A percentile compares a stretch with the other conserved stretches of the same genome.
These are phyloP conservation scores for Pemphigus obesinymphae DNA, from an alignment of 1,140 invertebrate genomes.

Conservation along the genomic window DNA sequence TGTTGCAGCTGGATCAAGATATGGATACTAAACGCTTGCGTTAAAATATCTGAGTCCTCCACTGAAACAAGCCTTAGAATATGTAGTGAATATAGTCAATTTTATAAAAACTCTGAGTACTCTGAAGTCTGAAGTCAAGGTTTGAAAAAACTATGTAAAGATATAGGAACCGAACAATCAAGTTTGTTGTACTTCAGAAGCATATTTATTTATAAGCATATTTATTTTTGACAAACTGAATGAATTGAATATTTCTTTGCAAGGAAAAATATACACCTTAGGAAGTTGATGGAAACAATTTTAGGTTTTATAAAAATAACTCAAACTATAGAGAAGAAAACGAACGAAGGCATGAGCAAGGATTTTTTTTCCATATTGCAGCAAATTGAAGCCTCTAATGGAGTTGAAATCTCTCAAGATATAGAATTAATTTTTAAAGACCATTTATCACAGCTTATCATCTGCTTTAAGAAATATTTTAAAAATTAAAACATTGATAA, in stretches of 20 bases:
- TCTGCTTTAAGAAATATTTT: not conserved
- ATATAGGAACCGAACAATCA: not conserved
- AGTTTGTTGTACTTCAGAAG: not conserved
- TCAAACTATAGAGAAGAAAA: not conserved
- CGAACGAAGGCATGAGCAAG: not conserved
- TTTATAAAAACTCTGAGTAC: constrained; percentile 9
- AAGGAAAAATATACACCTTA: not conserved
- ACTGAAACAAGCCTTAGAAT: not conserved
- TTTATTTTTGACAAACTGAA: not conserved
- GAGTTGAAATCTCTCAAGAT: not conserved
- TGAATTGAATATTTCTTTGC: not conserved
- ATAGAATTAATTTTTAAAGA: not conserved
- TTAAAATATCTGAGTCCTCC: constrained; percentile 2
- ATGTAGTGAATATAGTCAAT: not conserved
- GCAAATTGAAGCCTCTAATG: not conserved
- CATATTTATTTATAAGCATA: not conserved
- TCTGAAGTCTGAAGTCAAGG: not conserved
- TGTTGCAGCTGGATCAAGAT: not conserved
- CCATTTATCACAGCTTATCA: not conserved
- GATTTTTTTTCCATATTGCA: not conserved
- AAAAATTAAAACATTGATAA: not conserved
- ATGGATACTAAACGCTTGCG: not conserved
- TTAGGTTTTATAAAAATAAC: not conserved
- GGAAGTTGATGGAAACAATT: not conserved
- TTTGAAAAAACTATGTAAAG: not conserved